Percentiles rank a stretch among this genome's conserved stretches.
phyloP scores from a whole-genome alignment of 1,140 invertebrate species.

The Sitodiplosis mosellana region DNA sequence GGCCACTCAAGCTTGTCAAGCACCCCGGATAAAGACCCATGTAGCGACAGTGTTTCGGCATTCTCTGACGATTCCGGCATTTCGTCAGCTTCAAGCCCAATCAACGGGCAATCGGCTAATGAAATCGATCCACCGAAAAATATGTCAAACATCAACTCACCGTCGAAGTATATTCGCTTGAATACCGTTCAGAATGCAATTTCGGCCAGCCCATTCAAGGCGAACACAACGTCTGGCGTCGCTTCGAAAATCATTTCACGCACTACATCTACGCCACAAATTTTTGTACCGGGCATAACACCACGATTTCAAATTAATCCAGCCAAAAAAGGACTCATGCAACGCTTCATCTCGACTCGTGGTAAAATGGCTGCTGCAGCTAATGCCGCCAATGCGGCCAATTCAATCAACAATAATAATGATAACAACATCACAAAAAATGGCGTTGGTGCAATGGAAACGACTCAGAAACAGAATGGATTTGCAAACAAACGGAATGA shows the following conservation, averaged over 20 bases:
- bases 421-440: constrained; percentile 4
- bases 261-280: constrained; percentile 38
- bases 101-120: constrained; percentile 8
- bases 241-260: constrained; percentile 10
- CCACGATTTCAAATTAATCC: constrained; percentile 34
- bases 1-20: constrained; percentile 3
- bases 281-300: constrained; percentile 25
- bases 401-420: constrained; percentile 6
- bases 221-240: constrained; percentile 14
- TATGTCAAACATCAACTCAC: constrained; percentile 5
- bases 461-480: background rate
- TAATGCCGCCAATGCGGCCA: background rate
- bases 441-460: background rate
- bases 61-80: constrained; percentile 19
- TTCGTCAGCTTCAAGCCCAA: constrained; percentile 18
- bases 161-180: constrained; percentile 17
- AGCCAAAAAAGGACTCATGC: constrained; percentile 54
- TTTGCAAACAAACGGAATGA: background rate
- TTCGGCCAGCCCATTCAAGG: constrained; percentile 27
- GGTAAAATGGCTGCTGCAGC: constrained; percentile 33
- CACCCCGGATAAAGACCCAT: constrained; percentile 3
- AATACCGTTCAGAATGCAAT: constrained; percentile 19
- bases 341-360: constrained; percentile 52
- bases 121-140: constrained; percentile 3
- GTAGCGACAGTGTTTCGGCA: constrained; percentile 8